These are phyloP conservation scores for Spinibarbus caldwelli DNA, from an alignment of 2,797 vertebrate species.

Conservation along the genomic window DNA sequence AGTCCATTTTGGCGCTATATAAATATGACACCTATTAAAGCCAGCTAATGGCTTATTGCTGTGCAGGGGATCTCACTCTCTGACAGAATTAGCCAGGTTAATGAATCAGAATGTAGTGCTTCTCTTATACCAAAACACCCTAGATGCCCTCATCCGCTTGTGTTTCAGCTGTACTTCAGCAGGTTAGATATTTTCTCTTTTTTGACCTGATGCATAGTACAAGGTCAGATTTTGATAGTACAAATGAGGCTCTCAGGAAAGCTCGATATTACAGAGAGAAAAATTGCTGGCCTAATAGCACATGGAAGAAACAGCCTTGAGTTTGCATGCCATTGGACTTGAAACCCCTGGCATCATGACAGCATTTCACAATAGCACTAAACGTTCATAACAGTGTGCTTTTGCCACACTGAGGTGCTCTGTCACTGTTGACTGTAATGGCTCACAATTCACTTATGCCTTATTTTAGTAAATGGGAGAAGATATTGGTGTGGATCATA, in stretches of 20 bases:
- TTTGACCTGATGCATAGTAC: conserved; percentile 10
- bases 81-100: conserved; percentile 43
- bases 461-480: conserved; percentile 50
- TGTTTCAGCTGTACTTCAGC: conserved; percentile 20
- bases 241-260: conserved; percentile 38
- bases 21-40: conserved; percentile 56
- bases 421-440: conserved; percentile 58
- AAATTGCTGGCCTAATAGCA: conserved; percentile 8
- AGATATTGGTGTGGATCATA: conserved; percentile 35
- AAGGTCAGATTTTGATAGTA: conserved; percentile 18
- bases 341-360: conserved; percentile 43
- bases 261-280: conserved; percentile 31
- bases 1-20: conserved; percentile 57
- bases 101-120: conserved; percentile 51
- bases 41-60: conserved; percentile 58
- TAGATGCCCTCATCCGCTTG: background rate
- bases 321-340: conserved; percentile 36
- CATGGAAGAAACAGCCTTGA: conserved; percentile 21
- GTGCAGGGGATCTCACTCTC: conserved; percentile 52
- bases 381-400: conserved; percentile 28
- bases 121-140: conserved; percentile 43
- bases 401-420: conserved; percentile 46
- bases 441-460: conserved; percentile 56
- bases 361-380: conserved; percentile 34
- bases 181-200: conserved; percentile 15